Conservation (phyloP, 2,113 vertebrate species). For the Smithornis capensis region DNA sequence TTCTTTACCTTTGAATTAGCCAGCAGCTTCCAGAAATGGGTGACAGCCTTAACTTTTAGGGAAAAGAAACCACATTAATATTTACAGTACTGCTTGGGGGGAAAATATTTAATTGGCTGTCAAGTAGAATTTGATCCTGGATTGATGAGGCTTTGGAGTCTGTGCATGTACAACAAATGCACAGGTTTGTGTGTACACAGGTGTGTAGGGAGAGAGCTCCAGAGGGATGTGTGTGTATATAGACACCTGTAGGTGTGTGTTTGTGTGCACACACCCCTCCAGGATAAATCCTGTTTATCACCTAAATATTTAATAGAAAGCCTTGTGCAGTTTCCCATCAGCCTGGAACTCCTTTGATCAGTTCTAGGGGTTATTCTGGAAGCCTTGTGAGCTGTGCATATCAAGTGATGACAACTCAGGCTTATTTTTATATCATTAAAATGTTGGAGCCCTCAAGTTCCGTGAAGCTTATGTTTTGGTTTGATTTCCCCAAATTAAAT, state of each 20-base stretch:
- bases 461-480: constrained; percentile 1
- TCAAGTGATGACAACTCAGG: background rate
- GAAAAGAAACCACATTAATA: constrained; percentile 11
- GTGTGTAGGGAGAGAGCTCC: background rate
- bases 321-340: background rate
- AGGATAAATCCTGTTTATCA: background rate
- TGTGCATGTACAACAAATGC: background rate
- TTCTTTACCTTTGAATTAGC: background rate
- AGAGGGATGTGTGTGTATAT: no score
- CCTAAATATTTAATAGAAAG: background rate
- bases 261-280: background rate
- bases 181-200: background rate
- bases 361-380: constrained; percentile 1
- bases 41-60: constrained; percentile 8
- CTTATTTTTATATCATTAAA: background rate
- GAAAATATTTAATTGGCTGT: background rate
- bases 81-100: background rate
- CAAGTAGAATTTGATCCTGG: background rate
- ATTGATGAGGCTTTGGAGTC: background rate
- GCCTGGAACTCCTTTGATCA: constrained; percentile 34
- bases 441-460: background rate
- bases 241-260: background rate
- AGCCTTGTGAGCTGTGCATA: background rate
- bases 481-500: background rate
- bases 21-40: background rate